Conservation (phyloP, 1,140 invertebrate species). For the Caenorhabditis brenneri region DNA sequence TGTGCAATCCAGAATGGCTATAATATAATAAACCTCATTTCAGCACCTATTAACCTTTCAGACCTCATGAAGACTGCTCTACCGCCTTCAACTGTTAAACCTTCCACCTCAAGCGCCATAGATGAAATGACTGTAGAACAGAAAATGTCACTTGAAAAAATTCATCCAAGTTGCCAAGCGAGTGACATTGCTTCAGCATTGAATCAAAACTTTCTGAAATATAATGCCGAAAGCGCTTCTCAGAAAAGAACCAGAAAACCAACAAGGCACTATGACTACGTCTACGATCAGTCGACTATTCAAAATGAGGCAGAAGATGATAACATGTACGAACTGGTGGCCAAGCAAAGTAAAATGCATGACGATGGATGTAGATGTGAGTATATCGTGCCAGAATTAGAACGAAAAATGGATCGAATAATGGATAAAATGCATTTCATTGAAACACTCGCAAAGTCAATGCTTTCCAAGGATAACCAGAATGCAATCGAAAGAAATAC, state of each 20-base stretch:
- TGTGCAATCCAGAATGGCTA: too few relatives aligned
- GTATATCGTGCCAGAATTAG: background rate
- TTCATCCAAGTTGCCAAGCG: too few relatives aligned
- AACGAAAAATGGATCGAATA: background rate
- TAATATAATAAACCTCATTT: too few relatives aligned
- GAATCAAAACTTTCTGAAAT: too few relatives aligned
- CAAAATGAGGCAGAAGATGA: background rate
- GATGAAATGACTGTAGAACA: too few relatives aligned
- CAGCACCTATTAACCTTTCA: too few relatives aligned
- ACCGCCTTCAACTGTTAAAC: too few relatives aligned
- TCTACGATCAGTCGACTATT: background rate
- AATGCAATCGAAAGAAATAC: background rate
- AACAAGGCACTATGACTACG: background rate
- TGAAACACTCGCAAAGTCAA: background rate
- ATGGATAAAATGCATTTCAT: background rate
- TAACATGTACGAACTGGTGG: background rate
- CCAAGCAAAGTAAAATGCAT: background rate
- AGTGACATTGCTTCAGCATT: too few relatives aligned
- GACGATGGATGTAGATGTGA: background rate
- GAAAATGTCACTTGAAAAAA: too few relatives aligned
- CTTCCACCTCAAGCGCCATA: too few relatives aligned
- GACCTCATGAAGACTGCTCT: too few relatives aligned
- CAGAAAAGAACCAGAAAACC: background rate
- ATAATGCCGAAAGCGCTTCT: background rate
- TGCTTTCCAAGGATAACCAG: background rate